These are phyloP conservation scores for Muscina levida DNA, from an alignment of 2,888 invertebrate genomes.

Conservation along the genomic window DNA sequence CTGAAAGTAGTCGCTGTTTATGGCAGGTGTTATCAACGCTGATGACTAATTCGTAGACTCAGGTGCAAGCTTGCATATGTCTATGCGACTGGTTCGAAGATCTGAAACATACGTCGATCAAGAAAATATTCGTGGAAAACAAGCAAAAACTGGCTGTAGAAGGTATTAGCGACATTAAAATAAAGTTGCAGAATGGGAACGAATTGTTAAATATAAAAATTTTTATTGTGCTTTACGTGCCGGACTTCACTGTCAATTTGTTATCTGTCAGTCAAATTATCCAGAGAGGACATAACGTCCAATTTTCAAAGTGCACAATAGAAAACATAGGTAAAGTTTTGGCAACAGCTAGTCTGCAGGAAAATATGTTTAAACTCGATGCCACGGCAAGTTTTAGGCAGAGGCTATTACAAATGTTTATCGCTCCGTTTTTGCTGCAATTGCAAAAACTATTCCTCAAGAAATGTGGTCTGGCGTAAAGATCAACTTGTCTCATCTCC, in stretches of 20 bases:
- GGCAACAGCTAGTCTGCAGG: not conserved
- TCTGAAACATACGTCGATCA: not conserved
- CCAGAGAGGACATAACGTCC: not conserved
- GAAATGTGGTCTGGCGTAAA: slow-evolving; percentile 59
- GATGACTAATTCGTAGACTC: slow-evolving; percentile 36
- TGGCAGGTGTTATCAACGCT: not conserved
- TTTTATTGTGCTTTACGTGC: slow-evolving; percentile 41
- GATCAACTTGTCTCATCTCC: slow-evolving; percentile 52
- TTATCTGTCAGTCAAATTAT: slow-evolving; percentile 15
- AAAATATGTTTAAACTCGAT: not conserved
- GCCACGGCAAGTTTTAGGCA: slow-evolving; percentile 1
- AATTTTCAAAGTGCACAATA: slow-evolving; percentile 30
- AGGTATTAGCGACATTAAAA: slow-evolving; percentile 12
- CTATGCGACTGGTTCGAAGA: slow-evolving; percentile 40
- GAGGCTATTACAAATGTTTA: slow-evolving; percentile 5
- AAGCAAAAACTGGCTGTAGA: slow-evolving; percentile 29
- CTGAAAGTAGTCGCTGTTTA: too few species aligned
- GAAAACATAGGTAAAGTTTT: not conserved
- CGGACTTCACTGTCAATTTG: slow-evolving; percentile 41
- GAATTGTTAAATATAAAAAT: not conserved
- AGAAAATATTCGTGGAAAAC: slow-evolving; percentile 38
- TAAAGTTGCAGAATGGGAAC: too few species aligned
- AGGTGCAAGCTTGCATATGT: slow-evolving; percentile 37
- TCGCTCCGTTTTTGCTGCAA: slow-evolving; percentile 44
- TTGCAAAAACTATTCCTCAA: slow-evolving; percentile 52